Evolutionary conservation across 2,888 invertebrate genomes (phyloP).

Genomic region (Caenorhabditis sulstoni): DNA sequence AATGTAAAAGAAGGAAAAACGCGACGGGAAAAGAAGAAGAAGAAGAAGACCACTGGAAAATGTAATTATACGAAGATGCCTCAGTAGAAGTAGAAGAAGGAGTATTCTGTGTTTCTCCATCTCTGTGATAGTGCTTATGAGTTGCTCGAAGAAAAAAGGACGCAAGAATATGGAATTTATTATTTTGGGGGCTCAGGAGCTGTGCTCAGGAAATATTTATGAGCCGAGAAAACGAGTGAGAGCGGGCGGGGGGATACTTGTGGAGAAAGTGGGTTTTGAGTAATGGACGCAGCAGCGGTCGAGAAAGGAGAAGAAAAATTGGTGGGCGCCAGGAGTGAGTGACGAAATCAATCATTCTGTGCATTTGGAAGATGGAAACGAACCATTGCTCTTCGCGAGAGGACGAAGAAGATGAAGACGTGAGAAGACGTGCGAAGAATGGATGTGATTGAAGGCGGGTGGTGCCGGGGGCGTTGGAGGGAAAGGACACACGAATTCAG

Average conservation of each 20-base stretch:
- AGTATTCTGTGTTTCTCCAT: conserved; percentile 3
- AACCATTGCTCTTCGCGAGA: not conserved
- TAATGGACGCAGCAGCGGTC: conserved; percentile 29
- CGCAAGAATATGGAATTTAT: conserved; percentile 40
- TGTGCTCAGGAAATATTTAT: conserved; percentile 47
- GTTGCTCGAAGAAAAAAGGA: not conserved
- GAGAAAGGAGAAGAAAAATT: conserved; percentile 17
- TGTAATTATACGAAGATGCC: conserved; percentile 41
- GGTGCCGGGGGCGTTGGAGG: not conserved
- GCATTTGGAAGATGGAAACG: not conserved
- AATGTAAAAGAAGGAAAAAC: conserved; percentile 1
- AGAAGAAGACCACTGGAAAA: conserved; percentile 34
- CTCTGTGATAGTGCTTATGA: conserved; percentile 45
- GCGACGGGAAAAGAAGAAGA: conserved; percentile 3
- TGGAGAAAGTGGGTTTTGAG: conserved; percentile 39
- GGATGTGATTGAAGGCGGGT: conserved; percentile 17
- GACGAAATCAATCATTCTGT: conserved; percentile 34
- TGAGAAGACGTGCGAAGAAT: conserved; percentile 27
- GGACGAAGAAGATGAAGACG: conserved; percentile 7
- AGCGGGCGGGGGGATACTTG: conserved; percentile 14
- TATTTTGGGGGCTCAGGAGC: conserved; percentile 40
- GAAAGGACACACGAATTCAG: conserved; percentile 23
- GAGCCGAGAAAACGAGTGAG: conserved; percentile 29
- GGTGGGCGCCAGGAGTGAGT: conserved; percentile 8
- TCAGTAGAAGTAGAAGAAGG: conserved; percentile 1